Percentiles rank a stretch among this genome's conserved stretches.
Conservation (phyloP, 1,140 invertebrate species). For the Glossosoma conforme region DNA sequence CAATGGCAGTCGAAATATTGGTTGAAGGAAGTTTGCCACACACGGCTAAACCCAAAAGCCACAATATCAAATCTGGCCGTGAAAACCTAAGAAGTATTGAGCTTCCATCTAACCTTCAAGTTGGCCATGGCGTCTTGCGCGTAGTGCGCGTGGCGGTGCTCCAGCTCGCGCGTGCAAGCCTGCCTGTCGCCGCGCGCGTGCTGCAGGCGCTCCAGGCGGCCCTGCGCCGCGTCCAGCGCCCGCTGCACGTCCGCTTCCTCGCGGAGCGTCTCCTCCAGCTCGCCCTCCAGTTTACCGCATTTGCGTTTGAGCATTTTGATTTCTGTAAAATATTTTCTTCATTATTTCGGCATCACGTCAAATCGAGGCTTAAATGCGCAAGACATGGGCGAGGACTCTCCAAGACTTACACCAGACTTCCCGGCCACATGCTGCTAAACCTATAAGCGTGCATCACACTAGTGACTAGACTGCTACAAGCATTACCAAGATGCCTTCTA, state of each 20-base stretch:
- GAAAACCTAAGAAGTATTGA: not conserved
- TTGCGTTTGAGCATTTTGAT: slow-evolving; percentile 71
- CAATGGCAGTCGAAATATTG: no score
- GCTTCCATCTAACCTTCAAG: slow-evolving; percentile 45
- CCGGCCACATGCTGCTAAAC: not conserved
- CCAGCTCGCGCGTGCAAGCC: slow-evolving; percentile 55
- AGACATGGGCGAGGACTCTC: no score
- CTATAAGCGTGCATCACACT: no score
- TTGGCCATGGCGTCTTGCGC: slow-evolving; percentile 53
- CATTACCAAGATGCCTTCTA: no score
- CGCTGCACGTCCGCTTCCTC: slow-evolving; percentile 54
- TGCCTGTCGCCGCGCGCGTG: slow-evolving; percentile 54
- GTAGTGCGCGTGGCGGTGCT: slow-evolving; percentile 54
- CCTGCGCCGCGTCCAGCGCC: slow-evolving; percentile 53
- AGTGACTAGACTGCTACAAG: no score
- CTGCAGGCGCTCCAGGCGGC: slow-evolving; percentile 55
- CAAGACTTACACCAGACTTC: no score
- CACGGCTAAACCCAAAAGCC: not conserved
- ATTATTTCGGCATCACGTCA: no score
- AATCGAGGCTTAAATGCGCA: no score
- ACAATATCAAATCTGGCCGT: slow-evolving; percentile 9
- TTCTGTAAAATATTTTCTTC: slow-evolving; percentile 44
- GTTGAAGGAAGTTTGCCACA: no score
- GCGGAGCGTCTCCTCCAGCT: slow-evolving; percentile 53
- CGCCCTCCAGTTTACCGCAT: slow-evolving; percentile 60